Evolutionary conservation across 2,113 vertebrate species (phyloP).

Genomic region (Gavialis gangeticus): DNA sequence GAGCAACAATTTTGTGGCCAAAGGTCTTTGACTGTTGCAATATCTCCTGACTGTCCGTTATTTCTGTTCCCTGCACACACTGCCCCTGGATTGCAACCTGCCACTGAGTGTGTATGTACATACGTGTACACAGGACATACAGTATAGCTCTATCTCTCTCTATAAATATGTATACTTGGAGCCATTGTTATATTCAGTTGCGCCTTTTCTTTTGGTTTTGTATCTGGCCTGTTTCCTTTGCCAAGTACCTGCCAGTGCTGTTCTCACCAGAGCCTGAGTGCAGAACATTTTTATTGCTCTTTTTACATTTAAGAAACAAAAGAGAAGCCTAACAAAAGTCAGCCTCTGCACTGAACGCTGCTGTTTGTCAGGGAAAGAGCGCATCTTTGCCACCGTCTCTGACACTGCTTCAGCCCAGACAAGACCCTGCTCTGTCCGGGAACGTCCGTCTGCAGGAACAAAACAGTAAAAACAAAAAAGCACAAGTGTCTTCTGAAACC

Average conservation of each 20-base stretch:
- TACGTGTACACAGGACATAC: not conserved
- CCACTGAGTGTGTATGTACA: slow-evolving; percentile 65
- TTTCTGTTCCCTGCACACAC: slow-evolving; percentile 37
- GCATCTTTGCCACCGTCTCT: not conserved
- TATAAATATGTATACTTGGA: slow-evolving; percentile 33
- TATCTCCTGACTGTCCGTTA: slow-evolving; percentile 29
- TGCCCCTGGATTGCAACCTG: slow-evolving; percentile 64
- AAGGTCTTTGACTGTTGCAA: not conserved
- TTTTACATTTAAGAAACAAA: slow-evolving; percentile 38
- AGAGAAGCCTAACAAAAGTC: slow-evolving; percentile 33
- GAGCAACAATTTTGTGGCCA: not conserved
- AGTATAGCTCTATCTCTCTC: slow-evolving; percentile 30
- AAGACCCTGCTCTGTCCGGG: not conserved
- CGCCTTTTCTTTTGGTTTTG: not conserved
- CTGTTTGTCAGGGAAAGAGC: not conserved
- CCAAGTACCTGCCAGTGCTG: not conserved
- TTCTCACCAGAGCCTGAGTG: slow-evolving; percentile 27
- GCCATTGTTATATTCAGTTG: not conserved
- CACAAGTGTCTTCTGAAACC: not conserved
- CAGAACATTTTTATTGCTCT: slow-evolving; percentile 63
- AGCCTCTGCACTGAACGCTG: not conserved
- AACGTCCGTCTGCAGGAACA: fast-evolving
- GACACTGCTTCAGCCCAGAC: not conserved
- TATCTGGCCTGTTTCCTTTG: not conserved
- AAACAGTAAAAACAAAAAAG: not conserved